Evolutionary conservation across 2,797 vertebrate genomes (phyloP), one percentile per base, ranked within the genome.

Genomic region (Hydrophis major): DNA sequence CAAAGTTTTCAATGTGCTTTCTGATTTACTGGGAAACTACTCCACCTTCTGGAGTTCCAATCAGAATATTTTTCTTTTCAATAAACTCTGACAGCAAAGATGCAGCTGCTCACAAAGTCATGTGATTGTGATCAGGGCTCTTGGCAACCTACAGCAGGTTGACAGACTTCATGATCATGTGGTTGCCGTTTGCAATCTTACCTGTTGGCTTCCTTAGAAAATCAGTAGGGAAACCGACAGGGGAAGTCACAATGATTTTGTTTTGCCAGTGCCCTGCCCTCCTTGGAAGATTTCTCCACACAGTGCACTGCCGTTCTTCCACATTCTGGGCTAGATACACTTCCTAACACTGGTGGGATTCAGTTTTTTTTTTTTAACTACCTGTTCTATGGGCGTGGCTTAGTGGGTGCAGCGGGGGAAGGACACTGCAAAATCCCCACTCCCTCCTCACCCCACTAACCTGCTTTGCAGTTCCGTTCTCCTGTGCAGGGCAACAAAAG

Each of bases 1-100:
- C 32, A 18, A n/a, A 2, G 22, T 18, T 27, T 14, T 61, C 42
- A 78, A 18, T 2, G 37, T 78, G 27, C 7, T 61, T 47, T 66
- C 32, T 92, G 47, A 28, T 90, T 66, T 88, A 27, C 20, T 89
- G 56, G 57, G 59, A 91, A 93, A 93, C 53, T 60, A 18, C 42
- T 25, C 93, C 93, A 91, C n/a, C 93, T 94, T 42, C 87, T 91
- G 93, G 93, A 92, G 53, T 86, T 63, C 16, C 25, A 60, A 16
- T 4, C 22, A 55, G 20, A 90, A 1, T 12, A 42, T 83, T 20
- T 47, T 47, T 83, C 20, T 25, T 83, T 47, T 83, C 20, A 42
- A 2, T 83, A 4, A 20, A 1, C 18, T 78, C 69, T 4, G 32
- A 42, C 37, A 78, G 74, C 18, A 47, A 83, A 42, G 74, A 7